These are phyloP conservation scores for Caenorhabditis sp. DNA, from an alignment of 2,888 invertebrate genomes.

Conservation along the genomic window DNA sequence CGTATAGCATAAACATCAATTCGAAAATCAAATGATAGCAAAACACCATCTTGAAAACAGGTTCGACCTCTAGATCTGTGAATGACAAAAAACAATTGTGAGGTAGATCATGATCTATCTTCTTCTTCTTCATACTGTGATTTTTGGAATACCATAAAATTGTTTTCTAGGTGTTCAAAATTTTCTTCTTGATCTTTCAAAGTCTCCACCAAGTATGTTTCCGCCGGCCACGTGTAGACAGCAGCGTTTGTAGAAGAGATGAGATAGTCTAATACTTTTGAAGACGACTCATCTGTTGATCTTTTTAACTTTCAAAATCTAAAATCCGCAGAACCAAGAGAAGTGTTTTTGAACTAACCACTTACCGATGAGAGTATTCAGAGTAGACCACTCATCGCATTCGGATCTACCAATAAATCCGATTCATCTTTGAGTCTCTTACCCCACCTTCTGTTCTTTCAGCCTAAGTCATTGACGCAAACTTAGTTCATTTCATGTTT, in stretches of 20 bases:
- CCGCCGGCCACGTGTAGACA: neutral
- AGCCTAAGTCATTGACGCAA: too few relatives aligned
- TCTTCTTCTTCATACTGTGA: too few relatives aligned
- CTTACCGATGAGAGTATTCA: slow-evolving; percentile 15
- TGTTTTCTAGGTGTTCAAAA: neutral
- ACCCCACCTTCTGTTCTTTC: neutral
- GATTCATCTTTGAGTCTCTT: slow-evolving; percentile 34
- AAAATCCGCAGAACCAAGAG: slow-evolving; percentile 19
- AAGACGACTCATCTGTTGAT: neutral
- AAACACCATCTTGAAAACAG: slow-evolving; percentile 31
- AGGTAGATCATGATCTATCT: slow-evolving; percentile 29
- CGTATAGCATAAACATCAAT: slow-evolving; percentile 33
- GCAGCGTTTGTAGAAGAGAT: slow-evolving; percentile 3
- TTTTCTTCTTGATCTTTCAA: neutral
- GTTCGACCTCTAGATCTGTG: slow-evolving; percentile 37
- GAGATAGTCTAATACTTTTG: slow-evolving; percentile 32
- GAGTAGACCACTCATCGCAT: slow-evolving; percentile 1
- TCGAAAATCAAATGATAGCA: slow-evolving; percentile 27
- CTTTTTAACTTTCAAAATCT: slow-evolving; percentile 19
- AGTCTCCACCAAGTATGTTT: neutral
- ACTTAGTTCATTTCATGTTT: neutral
- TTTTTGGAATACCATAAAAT: neutral
- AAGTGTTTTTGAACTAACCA: slow-evolving; percentile 1
- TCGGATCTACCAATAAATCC: slow-evolving; percentile 23
- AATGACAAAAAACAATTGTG: slow-evolving; percentile 11